Evolutionary conservation across 2,113 vertebrate genomes (phyloP).

Genomic region (Felis catus): DNA sequence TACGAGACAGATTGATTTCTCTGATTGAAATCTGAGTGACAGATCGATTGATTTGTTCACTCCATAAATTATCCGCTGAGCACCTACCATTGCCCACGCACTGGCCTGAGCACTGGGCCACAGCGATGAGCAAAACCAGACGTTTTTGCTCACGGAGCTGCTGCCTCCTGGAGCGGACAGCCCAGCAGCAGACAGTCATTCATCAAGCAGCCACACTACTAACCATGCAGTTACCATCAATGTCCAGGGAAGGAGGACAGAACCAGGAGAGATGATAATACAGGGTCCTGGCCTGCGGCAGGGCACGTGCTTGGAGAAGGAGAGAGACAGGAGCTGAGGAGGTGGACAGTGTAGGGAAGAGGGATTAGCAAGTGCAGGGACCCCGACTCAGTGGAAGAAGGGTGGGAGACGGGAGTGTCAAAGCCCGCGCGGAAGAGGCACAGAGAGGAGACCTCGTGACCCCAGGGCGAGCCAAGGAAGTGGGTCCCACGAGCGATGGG

Average conservation of each 20-base stretch:
- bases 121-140: background rate
- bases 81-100: background rate
- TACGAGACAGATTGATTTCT: background rate
- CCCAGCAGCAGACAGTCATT: background rate
- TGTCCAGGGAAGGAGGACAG: background rate
- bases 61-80: background rate
- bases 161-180: background rate
- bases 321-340: background rate
- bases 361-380: background rate
- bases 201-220: background rate
- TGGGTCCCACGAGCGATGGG: background rate
- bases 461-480: background rate
- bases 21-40: background rate
- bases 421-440: background rate
- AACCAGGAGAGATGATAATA: background rate
- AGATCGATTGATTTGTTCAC: background rate
- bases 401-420: background rate
- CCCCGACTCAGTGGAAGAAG: background rate
- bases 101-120: background rate
- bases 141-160: background rate
- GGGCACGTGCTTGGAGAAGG: background rate
- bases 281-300: background rate
- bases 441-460: background rate
- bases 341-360: background rate
- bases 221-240: background rate